Conservation (phyloP, 2,888 invertebrate species). For the Thumatha senex region DNA sequence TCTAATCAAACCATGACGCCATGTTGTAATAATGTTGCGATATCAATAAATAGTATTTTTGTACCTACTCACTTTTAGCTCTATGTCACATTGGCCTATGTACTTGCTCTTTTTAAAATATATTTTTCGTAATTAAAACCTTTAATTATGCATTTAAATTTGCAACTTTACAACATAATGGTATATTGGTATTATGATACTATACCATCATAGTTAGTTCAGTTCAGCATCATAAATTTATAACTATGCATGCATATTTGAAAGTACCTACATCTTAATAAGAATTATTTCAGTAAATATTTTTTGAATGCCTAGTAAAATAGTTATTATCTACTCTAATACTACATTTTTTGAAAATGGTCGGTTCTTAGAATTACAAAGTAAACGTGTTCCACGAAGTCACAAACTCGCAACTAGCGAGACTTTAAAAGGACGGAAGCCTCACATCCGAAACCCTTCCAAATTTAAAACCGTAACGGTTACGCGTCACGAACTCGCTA, state of each 20-base stretch:
- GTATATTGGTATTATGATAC: not conserved
- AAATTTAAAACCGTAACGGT: conserved; percentile 9
- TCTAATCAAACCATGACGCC: conserved; percentile 25
- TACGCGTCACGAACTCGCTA: conserved; percentile 3
- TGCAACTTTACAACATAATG: not conserved
- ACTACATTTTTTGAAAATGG: no score
- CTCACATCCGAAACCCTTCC: not conserved
- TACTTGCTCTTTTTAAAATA: conserved; percentile 15
- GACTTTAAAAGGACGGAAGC: not conserved
- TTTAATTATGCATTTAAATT: conserved; percentile 16
- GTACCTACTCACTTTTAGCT: conserved; percentile 11
- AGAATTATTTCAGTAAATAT: no score
- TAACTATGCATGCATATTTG: no score
- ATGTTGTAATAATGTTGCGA: conserved; percentile 17
- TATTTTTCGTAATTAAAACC: conserved; percentile 16
- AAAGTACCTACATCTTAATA: no score
- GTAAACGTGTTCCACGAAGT: no score
- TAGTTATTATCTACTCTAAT: no score
- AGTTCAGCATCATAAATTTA: no score
- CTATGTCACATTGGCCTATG: conserved; percentile 25
- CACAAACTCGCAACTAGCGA: not conserved
- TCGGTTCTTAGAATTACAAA: not conserved
- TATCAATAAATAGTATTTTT: conserved; percentile 21
- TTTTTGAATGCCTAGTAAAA: no score
- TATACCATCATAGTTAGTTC: no score